Base-by-base conservation (phyloP, 2,113 vertebrate species). In the Perca fluviatilis region DNA sequence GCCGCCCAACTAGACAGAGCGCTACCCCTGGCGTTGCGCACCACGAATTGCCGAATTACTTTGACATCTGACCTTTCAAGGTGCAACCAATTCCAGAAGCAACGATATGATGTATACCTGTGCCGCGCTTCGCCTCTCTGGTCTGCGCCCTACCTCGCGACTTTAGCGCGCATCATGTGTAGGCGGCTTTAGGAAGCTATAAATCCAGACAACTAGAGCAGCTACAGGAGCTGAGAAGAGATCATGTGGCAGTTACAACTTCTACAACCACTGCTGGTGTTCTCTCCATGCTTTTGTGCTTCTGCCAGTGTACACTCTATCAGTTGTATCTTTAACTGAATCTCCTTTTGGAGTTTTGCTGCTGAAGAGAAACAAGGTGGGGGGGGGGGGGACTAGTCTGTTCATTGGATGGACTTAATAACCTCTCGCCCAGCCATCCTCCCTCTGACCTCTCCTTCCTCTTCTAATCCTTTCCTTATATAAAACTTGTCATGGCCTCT, bases 381-480 rank as follows among this genome's bases (percentile, higher is more conserved):
- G 75, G 21, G 2, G n/a, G 64, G 14, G 60, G 47, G 75, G 21
- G 30, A 60, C 65, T 67, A 5, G 3, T 77, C 25, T 12, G 18
- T 80, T 77, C 7, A 80, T 77, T 73, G 57, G 63, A 76, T 27
- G 43, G 50, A 71, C 51, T 80, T 46, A 60, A 50, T 74, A 68
- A 80, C 68, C 68, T 66, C 40, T 3, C 1, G 62, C 21, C 21
- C 61, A 53, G 65, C 23, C 62, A 68, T 47, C 40, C 49, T 58
- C 49, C 19, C 46, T 25, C 71, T 66, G 50, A 82, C 72, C 51
- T 66, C 23, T 6, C 21, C 40, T 43, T 73, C 46, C 69, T n/a
- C 54, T 1, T 63, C 27, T 83, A 70, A 86, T 83, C 83, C 71
- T 12, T 74, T 54, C 67, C 72, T 73, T 54, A 53, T 61, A 69